A percentile compares a stretch with the other conserved stretches of the same genome.
Conservation (phyloP, 2,888 invertebrate species). For the Slavum lentiscoides region DNA sequence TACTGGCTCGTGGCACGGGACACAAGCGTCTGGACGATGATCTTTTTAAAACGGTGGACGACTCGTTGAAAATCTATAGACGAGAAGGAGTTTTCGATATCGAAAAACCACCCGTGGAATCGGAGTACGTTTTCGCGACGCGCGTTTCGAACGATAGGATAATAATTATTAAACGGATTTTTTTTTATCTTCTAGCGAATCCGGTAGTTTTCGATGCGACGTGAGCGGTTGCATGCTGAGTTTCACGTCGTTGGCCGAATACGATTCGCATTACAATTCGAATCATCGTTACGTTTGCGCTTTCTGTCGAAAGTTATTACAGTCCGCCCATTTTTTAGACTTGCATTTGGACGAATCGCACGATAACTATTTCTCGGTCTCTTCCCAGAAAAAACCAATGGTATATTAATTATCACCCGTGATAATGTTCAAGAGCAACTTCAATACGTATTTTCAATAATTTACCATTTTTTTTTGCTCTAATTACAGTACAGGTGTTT, state of each 20-base stretch:
- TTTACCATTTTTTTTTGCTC: not conserved
- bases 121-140: not conserved
- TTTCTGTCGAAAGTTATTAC: conserved; percentile 36
- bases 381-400: conserved; percentile 32
- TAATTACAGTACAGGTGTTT: conserved; percentile 39
- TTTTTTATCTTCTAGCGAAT: conserved; percentile 2
- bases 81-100: conserved; percentile 40
- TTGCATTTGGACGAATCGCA: conserved; percentile 43
- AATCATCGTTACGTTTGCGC: conserved; percentile 46
- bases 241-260: conserved; percentile 36
- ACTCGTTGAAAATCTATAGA: conserved; percentile 12
- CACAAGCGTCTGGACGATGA: conserved; percentile 23
- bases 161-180: not conserved
- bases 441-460: not conserved
- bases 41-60: conserved; percentile 17
- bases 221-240: conserved; percentile 19
- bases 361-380: conserved; percentile 35
- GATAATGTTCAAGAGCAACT: not conserved
- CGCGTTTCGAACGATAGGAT: not conserved
- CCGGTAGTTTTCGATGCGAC: not conserved
- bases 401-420: not conserved
- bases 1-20: conserved; percentile 22
- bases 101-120: not conserved
- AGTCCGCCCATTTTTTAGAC: conserved; percentile 45
- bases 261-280: conserved; percentile 45